Percentiles rank a stretch among this genome's conserved stretches.
Evolutionary conservation across 2,797 vertebrate genomes (phyloP).

Genomic region (Lepilemur septentrionalis): DNA sequence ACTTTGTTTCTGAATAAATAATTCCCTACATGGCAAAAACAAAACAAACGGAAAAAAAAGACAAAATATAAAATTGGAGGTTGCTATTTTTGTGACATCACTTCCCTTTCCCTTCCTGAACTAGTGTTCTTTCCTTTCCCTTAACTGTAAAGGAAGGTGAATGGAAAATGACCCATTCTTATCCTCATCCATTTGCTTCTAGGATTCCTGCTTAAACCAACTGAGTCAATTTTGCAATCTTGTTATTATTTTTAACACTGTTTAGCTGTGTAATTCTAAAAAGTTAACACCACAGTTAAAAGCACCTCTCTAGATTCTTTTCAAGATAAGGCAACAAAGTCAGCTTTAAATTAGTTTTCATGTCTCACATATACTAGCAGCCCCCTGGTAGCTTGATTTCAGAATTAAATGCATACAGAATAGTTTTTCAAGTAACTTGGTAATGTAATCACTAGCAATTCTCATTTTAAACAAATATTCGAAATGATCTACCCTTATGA

Average conservation of each 20-base stretch:
- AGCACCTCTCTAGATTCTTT: constrained; percentile 20
- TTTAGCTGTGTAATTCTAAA: constrained; percentile 26
- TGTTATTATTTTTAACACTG: background rate
- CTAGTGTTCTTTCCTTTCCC: background rate
- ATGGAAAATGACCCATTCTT: background rate
- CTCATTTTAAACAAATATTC: constrained; percentile 52
- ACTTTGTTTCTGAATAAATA: constrained; percentile 55
- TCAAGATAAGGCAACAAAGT: constrained; percentile 63
- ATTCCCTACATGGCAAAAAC: constrained; percentile 2
- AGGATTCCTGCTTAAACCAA: constrained; percentile 16
- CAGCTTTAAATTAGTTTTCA: constrained; percentile 48
- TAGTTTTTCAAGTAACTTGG: constrained; percentile 57
- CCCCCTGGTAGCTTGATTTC: background rate
- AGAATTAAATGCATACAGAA: constrained; percentile 11
- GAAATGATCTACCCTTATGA: constrained; percentile 34
- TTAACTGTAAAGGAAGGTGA: background rate
- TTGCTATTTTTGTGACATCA: background rate
- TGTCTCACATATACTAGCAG: constrained; percentile 43
- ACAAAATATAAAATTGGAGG: background rate
- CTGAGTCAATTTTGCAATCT: background rate
- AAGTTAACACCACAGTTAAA: constrained; percentile 18
- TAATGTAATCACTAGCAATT: constrained; percentile 45
- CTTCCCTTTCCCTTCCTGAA: background rate
- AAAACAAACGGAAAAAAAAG: background rate
- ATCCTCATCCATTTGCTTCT: background rate